phyloP scores from a whole-genome alignment of 2,113 vertebrate genomes.

The Phalacrocorax carbo region DNA sequence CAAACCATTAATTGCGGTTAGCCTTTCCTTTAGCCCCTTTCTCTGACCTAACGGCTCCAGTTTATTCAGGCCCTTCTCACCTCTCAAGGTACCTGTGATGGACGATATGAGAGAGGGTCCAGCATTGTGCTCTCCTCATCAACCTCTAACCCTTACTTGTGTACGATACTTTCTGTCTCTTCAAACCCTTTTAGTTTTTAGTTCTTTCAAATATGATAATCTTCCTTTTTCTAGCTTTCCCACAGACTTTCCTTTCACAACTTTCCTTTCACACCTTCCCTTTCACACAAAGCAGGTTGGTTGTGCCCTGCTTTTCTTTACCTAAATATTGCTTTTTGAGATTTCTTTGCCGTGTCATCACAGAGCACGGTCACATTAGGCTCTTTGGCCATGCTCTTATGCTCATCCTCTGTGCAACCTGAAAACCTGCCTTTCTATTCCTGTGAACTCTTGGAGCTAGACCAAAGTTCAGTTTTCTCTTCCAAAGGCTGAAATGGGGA shows the following conservation, averaged over 20 bases:
- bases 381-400: accelerated
- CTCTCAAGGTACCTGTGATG: too few relatives aligned
- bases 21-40: background rate
- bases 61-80: background rate
- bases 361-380: accelerated
- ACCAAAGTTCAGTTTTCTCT: background rate
- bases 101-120: background rate
- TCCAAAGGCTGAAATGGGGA: background rate
- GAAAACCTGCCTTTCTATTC: background rate
- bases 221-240: background rate
- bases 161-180: background rate
- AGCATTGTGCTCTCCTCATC: background rate
- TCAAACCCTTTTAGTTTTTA: background rate
- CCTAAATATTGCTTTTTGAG: background rate
- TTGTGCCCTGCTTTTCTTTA: background rate
- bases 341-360: background rate
- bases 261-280: background rate
- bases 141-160: background rate
- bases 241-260: background rate
- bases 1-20: accelerated
- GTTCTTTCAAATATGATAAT: background rate
- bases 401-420: background rate
- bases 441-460: background rate
- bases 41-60: background rate
- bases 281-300: background rate